Conservation (phyloP, 2,113 vertebrate species). For the Sander vitreus region DNA sequence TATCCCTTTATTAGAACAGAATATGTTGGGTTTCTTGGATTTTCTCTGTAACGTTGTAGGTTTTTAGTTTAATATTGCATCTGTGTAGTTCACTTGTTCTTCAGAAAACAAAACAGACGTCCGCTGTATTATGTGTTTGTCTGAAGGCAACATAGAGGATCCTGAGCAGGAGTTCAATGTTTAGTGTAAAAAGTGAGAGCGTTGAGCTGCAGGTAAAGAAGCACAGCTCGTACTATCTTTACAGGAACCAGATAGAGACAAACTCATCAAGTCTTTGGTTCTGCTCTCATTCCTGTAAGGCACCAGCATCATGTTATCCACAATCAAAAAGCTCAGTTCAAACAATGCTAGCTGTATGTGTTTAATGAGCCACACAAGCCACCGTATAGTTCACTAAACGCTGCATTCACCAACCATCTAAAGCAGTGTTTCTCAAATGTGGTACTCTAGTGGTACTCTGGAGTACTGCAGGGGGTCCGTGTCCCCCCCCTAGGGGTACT, state of each 20-base stretch:
- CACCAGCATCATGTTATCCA: neutral
- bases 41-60: neutral
- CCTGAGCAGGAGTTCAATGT: neutral
- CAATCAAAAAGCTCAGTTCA: neutral
- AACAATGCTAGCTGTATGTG: neutral
- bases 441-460: too few relatives aligned
- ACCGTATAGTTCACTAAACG: neutral
- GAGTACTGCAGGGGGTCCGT: too few relatives aligned
- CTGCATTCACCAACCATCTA: neutral
- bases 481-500: too few relatives aligned
- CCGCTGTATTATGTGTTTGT: neutral
- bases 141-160: neutral
- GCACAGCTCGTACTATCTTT: neutral
- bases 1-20: neutral
- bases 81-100: neutral
- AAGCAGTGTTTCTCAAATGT: too few relatives aligned
- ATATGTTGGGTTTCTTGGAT: neutral
- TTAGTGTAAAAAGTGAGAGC: conserved; percentile 1
- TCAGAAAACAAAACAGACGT: conserved; percentile 5
- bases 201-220: neutral
- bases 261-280: neutral
- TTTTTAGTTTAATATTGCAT: neutral
- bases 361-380: neutral
- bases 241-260: neutral
- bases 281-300: neutral